Conservation (phyloP, 2,797 vertebrate genomes). For the Danio aesculapii region DNA sequence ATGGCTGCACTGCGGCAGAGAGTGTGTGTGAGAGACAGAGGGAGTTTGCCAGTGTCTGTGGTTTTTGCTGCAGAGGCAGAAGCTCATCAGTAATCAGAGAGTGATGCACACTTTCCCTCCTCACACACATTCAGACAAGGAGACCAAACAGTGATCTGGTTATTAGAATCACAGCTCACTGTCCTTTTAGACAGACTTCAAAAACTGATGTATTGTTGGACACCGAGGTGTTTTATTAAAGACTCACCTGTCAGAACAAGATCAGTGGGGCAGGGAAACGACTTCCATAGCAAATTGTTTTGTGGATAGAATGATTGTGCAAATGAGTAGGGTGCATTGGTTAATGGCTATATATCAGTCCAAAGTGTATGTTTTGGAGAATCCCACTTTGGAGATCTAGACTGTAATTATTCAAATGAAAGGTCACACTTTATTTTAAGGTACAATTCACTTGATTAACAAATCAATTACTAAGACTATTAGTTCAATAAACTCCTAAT, state of each 20-base stretch:
- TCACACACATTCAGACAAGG: background rate
- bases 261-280: too few species aligned
- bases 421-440: too few species aligned
- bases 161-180: conserved; percentile 28
- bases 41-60: conserved; percentile 54
- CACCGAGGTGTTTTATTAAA: background rate
- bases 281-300: background rate
- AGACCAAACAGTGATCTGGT: conserved; percentile 42
- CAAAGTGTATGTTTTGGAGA: too few species aligned
- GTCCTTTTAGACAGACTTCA: conserved; percentile 46
- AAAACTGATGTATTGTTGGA: conserved; percentile 5
- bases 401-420: too few species aligned
- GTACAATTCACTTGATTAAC: too few species aligned
- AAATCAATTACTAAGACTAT: too few species aligned
- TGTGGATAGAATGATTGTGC: too few species aligned
- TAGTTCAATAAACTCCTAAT: too few species aligned
- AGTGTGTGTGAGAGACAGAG: conserved; percentile 58
- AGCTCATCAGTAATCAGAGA: conserved; percentile 75
- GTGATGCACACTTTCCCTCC: conserved; percentile 58
- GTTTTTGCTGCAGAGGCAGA: conserved; percentile 67
- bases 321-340: too few species aligned
- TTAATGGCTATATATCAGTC: too few species aligned
- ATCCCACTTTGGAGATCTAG: too few species aligned
- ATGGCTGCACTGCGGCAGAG: conserved; percentile 81
- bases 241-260: conserved; percentile 6